Conservation (phyloP, 1,140 invertebrate genomes). For the Harlomillsia oculata region DNA sequence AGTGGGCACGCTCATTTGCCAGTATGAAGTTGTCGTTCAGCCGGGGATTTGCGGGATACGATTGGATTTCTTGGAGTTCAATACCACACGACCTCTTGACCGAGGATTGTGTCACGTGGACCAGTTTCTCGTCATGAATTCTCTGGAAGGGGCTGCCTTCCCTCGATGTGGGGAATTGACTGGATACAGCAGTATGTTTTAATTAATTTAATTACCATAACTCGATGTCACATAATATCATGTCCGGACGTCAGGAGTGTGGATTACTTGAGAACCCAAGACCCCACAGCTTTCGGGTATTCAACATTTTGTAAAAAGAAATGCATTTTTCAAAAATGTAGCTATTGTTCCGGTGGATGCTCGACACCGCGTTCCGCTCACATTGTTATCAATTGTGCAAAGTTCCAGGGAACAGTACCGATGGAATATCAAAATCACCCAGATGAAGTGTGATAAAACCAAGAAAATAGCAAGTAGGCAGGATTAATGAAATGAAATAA, state of each 20-base stretch:
- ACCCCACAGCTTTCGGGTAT: neutral
- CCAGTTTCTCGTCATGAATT: slow-evolving; percentile 41
- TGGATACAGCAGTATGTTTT: slow-evolving; percentile 39
- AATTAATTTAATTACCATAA: neutral
- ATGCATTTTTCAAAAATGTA: too few relatives aligned
- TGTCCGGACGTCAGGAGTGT: too few relatives aligned
- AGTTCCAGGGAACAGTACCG: slow-evolving; percentile 37
- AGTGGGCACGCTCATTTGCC: slow-evolving; percentile 39
- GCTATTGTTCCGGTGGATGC: slow-evolving; percentile 40
- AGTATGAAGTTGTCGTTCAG: slow-evolving; percentile 39
- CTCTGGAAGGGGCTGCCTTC: slow-evolving; percentile 40
- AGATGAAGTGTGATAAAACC: slow-evolving; percentile 36
- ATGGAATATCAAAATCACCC: slow-evolving; percentile 40
- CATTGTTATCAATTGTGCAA: slow-evolving; percentile 39
- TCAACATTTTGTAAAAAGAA: neutral
- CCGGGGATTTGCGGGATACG: slow-evolving; percentile 36
- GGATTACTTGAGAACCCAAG: neutral
- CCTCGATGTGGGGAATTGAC: slow-evolving; percentile 40
- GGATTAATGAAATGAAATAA: neutral
- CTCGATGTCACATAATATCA: neutral
- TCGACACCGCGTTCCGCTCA: slow-evolving; percentile 38
- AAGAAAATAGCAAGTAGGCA: neutral
- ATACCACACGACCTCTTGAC: slow-evolving; percentile 39
- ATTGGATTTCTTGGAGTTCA: slow-evolving; percentile 39
- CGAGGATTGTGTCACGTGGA: slow-evolving; percentile 41